Percentiles rank a stretch among this genome's conserved stretches.
Evolutionary conservation across 1,140 invertebrate genomes (phyloP).

Genomic region (Heterodera carotae): DNA sequence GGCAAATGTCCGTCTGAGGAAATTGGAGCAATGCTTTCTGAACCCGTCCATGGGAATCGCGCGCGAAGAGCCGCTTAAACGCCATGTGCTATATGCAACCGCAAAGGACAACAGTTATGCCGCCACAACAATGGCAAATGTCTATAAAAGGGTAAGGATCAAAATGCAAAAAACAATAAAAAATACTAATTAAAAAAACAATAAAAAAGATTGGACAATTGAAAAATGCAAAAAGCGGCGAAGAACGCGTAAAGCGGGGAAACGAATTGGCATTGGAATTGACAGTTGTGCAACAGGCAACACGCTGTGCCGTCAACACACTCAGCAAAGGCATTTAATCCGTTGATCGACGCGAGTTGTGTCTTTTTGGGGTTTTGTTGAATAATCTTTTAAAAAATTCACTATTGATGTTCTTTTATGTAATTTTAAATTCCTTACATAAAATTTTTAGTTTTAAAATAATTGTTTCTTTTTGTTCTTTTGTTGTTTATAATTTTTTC

Average conservation of each 20-base stretch:
- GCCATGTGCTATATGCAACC: conserved; percentile 58
- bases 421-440: no score
- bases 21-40: conserved; percentile 59
- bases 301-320: conserved; percentile 54
- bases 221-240: conserved; percentile 22
- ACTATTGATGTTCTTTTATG: no score
- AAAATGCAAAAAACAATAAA: background rate
- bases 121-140: conserved; percentile 47
- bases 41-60: conserved; percentile 44
- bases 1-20: conserved; percentile 45
- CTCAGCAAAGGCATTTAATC: conserved; percentile 15
- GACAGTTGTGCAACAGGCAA: conserved; percentile 47
- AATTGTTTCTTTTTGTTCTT: no score
- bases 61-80: conserved; percentile 6
- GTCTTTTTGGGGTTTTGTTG: no score
- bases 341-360: no score
- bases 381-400: no score
- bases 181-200: background rate
- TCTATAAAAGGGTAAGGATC: conserved; percentile 51
- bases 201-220: conserved; percentile 1
- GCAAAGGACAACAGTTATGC: conserved; percentile 50
- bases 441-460: no score
- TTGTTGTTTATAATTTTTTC: no score
- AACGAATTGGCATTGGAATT: conserved; percentile 49
- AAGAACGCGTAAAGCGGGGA: conserved; percentile 18